Evolutionary conservation across 92 coral and sea anemone species (phyloP).

Genomic region (Isaurus tuberculatus): DNA sequence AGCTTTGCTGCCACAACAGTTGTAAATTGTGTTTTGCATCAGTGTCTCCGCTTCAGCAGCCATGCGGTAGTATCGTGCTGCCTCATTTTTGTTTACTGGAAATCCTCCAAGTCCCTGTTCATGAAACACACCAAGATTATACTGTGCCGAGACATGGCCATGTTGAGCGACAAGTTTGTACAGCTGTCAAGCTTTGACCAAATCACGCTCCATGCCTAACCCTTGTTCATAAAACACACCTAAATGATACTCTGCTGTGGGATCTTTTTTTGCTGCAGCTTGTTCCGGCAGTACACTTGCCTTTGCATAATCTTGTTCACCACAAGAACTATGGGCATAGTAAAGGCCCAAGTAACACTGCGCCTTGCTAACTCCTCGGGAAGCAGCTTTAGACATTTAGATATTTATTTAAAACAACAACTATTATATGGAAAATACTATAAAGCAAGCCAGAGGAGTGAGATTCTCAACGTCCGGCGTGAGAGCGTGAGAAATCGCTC

Average conservation of each 20-base stretch:
- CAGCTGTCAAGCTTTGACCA: constrained; percentile 76
- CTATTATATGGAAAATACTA: too few species aligned
- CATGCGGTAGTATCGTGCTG: constrained; percentile 88
- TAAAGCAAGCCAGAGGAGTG: too few species aligned
- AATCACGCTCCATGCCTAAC: constrained; percentile 78
- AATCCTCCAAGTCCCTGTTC: constrained; percentile 94
- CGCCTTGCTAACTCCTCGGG: constrained; percentile 78
- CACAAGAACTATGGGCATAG: constrained; percentile 81
- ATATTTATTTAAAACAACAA: too few species aligned
- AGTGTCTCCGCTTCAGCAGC: constrained; percentile 95
- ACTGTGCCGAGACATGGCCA: constrained; percentile 93
- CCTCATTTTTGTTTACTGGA: constrained; percentile 80
- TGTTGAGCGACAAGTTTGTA: constrained; percentile 87
- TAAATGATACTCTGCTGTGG: constrained; percentile 85
- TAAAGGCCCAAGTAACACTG: constrained; percentile 89
- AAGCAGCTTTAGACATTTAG: constrained; percentile 72
- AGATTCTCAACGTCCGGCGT: too few species aligned
- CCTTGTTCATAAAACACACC: constrained; percentile 96
- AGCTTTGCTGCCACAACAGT: constrained; percentile 59
- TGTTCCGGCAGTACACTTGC: constrained; percentile 78
- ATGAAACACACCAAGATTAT: constrained; percentile 90
- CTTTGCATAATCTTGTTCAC: constrained; percentile 71
- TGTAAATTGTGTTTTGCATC: constrained; percentile 85
- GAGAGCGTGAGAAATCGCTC: too few species aligned
- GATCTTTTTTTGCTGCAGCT: constrained; percentile 88